phyloP scores from a whole-genome alignment of 2,797 vertebrate species.

The Botia almorhae region DNA sequence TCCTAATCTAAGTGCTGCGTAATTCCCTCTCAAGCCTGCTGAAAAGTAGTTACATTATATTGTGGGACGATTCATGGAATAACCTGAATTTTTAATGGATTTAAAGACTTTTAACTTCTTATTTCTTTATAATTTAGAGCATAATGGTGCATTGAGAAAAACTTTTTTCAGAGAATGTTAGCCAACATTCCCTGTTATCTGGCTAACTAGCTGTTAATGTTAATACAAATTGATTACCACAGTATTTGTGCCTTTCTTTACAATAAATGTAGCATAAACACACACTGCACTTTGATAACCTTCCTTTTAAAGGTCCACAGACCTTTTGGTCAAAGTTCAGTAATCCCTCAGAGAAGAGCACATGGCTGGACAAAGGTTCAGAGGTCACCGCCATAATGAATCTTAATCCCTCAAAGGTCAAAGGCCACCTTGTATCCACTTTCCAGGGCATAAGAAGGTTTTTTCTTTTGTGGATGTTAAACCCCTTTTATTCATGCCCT shows the following conservation, averaged over 20 bases:
- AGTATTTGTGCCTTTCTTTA: not conserved
- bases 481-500: slow-evolving; percentile 36
- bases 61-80: not conserved
- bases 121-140: not conserved
- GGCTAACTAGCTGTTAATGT: too few species aligned
- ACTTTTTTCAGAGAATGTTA: too few species aligned
- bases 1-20: slow-evolving; percentile 13
- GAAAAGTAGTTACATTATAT: not conserved
- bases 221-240: not conserved
- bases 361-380: slow-evolving; percentile 48
- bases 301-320: slow-evolving; percentile 12
- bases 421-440: slow-evolving; percentile 74
- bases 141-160: too few species aligned
- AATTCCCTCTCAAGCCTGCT: not conserved
- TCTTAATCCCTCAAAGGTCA: slow-evolving; percentile 70
- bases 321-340: slow-evolving; percentile 42
- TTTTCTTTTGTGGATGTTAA: slow-evolving; percentile 66
- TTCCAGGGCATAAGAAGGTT: slow-evolving; percentile 68
- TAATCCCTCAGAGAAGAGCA: slow-evolving; percentile 49
- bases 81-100: not conserved
- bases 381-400: slow-evolving; percentile 71
- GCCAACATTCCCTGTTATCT: too few species aligned
- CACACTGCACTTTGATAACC: slow-evolving; percentile 9
- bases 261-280: slow-evolving; percentile 8
- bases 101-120: not conserved